These are phyloP conservation scores for Onthophagus sagittarius DNA, from an alignment of 2,888 invertebrate genomes.

Conservation along the genomic window DNA sequence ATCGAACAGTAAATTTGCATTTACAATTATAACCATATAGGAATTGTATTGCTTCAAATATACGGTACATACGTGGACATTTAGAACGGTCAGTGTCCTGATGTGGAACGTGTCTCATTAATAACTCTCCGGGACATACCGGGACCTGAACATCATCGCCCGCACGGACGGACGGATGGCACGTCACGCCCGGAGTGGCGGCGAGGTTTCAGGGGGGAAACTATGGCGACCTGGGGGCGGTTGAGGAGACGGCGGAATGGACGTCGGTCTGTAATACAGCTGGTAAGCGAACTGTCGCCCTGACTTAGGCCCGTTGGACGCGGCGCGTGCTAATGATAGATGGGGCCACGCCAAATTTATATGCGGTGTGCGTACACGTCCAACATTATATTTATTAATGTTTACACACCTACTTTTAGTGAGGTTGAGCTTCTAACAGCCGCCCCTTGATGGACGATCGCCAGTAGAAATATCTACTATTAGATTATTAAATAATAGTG, in stretches of 20 bases:
- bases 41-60: neutral
- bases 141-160: slow-evolving; percentile 1
- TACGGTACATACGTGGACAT: slow-evolving; percentile 4
- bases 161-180: neutral
- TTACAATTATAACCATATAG: neutral
- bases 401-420: slow-evolving; percentile 10
- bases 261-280: slow-evolving; percentile 6
- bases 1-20: too few species aligned
- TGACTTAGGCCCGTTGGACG: neutral
- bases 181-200: neutral
- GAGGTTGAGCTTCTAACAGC: neutral
- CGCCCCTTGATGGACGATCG: neutral
- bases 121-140: slow-evolving; percentile 27
- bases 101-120: slow-evolving; percentile 32
- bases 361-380: slow-evolving; percentile 5
- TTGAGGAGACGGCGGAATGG: neutral
- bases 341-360: slow-evolving; percentile 9
- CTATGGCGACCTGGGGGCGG: neutral
- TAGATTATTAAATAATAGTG: neutral
- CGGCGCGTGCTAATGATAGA: slow-evolving; percentile 9
- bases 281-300: slow-evolving; percentile 7
- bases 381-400: slow-evolving; percentile 11
- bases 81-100: slow-evolving; percentile 32
- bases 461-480: neutral
- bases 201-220: neutral